Evolutionary conservation across 2,113 vertebrate species (phyloP).

Genomic region (Etheostoma cragini): DNA sequence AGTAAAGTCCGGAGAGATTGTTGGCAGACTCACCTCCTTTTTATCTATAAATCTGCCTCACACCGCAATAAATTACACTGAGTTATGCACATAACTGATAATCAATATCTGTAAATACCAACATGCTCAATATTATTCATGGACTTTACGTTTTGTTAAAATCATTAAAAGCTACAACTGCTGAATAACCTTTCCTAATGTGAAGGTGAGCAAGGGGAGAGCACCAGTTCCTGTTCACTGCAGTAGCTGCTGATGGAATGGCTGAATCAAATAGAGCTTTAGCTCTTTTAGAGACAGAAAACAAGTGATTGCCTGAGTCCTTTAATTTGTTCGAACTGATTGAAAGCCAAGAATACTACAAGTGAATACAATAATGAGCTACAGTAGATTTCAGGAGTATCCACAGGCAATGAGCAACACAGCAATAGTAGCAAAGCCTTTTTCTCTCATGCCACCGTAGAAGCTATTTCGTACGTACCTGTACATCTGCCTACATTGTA

Average conservation of each 20-base stretch:
- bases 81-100: conserved; percentile 4
- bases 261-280: conserved; percentile 11
- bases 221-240: not conserved
- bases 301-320: not conserved
- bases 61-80: conserved; percentile 37
- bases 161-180: not conserved
- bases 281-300: conserved; percentile 5
- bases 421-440: not conserved
- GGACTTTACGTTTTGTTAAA: conserved; percentile 11
- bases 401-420: not conserved
- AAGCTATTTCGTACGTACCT: conserved; percentile 48
- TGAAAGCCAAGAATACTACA: conserved; percentile 12
- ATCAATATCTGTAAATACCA: conserved; percentile 30
- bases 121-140: conserved; percentile 16
- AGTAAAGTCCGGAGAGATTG: conserved; percentile 1
- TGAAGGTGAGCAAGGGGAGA: not conserved
- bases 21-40: conserved; percentile 33
- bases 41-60: conserved; percentile 56
- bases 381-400: conserved; percentile 4
- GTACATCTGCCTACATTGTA: conserved; percentile 57
- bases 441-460: conserved; percentile 39
- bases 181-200: not conserved
- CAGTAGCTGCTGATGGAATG: not conserved
- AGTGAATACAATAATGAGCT: not conserved
- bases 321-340: not conserved